Percentiles rank a stretch among this genome's conserved stretches.
phyloP scores from a whole-genome alignment of 2,888 invertebrate species.

The Emmelina monodactyla region DNA sequence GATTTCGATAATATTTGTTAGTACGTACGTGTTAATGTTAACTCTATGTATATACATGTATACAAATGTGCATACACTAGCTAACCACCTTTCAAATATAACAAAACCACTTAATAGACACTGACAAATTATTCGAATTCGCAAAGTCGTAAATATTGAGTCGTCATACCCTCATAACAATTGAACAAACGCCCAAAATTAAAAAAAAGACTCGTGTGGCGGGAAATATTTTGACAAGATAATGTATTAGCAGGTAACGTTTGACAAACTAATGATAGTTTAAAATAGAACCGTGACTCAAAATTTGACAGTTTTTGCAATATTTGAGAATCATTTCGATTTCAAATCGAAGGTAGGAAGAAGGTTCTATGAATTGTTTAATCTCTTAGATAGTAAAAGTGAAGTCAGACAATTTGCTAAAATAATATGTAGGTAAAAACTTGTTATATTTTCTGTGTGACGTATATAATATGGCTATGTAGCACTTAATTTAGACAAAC shows the following conservation, averaged over 20 bases:
- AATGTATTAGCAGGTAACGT: constrained; percentile 51
- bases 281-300: constrained; percentile 18
- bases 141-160: constrained; percentile 56
- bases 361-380: too few relatives aligned
- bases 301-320: constrained; percentile 8
- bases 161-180: constrained; percentile 49
- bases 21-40: too few relatives aligned
- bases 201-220: constrained; percentile 31
- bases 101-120: constrained; percentile 48
- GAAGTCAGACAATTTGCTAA: too few relatives aligned
- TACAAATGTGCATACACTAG: background rate
- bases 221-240: constrained; percentile 63
- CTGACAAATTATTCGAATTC: constrained; percentile 51
- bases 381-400: too few relatives aligned
- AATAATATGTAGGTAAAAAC: too few relatives aligned
- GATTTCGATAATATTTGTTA: too few relatives aligned
- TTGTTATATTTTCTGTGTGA: too few relatives aligned
- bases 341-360: too few relatives aligned
- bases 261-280: constrained; percentile 47
- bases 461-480: too few relatives aligned
- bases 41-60: background rate
- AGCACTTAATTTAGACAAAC: too few relatives aligned
- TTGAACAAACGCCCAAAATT: constrained; percentile 49
- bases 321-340: too few relatives aligned
- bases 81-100: constrained; percentile 1